Evolutionary conservation across 2,888 invertebrate genomes (phyloP), one percentile per base, ranked within the genome.

Genomic region (Xanthorhoe designata): DNA sequence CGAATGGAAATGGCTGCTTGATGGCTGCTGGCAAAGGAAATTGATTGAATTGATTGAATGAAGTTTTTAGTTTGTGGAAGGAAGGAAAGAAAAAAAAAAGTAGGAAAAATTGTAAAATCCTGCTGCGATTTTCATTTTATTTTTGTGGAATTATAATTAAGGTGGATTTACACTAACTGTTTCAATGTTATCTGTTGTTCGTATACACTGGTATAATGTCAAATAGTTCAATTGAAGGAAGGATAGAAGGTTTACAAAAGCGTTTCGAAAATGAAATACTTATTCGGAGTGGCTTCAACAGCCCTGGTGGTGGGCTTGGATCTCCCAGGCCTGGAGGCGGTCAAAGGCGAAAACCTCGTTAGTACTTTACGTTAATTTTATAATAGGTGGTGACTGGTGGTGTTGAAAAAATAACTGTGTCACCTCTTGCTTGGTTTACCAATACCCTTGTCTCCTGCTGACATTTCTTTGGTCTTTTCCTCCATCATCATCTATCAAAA

Each of bases 221-320:
- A 90, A 95, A 95, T 94, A 95, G 95, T 88, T 94, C 95, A 83
- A 94, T 96, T 87, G 96, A 96, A 89, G 96, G 96, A 83, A 97
- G 96, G 94, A 95, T 98, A 85, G 95, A 96, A 91, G 96, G 96
- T 84, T 94, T 98, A 90, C 96, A 98, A 91, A 96, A 96, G 86
- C 95, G 96, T 81, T 94, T 98, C 78, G 95, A 96, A 88, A 91
- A 91, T 85, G 92, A 91, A 87, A 86, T 89, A 88, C 92, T 91
- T 89, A 90, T 96, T 95, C 86, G 95, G 94, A 94, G 95, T 95
- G 91, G 95, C 82, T 86, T 95, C 93, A 84, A 91, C 94, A 86
- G 94, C 94, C 89, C 94, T 92, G 86, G 92, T 92, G 86, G 92
- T 94, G 91, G 87, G 82, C 86, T 89, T 73, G 89, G 86, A 80